These are phyloP conservation scores for Remorina albescens DNA, from an alignment of 2,797 vertebrate species.

Conservation along the genomic window DNA sequence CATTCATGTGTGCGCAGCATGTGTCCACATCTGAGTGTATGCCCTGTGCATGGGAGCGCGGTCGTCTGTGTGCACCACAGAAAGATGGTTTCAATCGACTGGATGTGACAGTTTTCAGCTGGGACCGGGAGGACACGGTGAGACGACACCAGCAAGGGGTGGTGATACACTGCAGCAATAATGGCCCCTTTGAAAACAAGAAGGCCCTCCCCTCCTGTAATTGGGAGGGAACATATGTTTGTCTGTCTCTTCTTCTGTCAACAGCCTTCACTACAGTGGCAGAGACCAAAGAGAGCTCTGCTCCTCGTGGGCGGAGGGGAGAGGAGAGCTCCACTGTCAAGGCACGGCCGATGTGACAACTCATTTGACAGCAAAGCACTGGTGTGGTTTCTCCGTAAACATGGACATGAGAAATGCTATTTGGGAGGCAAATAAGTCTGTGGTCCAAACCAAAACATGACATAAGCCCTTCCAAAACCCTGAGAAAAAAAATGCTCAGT, in stretches of 20 bases:
- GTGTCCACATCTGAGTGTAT: conserved; percentile 15
- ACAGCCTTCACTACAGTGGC: conserved; percentile 77
- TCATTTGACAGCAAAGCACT: conserved; percentile 75
- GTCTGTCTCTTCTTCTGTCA: conserved; percentile 79
- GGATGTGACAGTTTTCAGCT: conserved; percentile 73
- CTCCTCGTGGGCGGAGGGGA: conserved; percentile 47
- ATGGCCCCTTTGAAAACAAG: conserved; percentile 70
- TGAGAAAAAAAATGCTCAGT: conserved; percentile 17
- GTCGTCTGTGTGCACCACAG: conserved; percentile 26
- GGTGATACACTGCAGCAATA: conserved; percentile 59
- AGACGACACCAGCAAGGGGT: conserved; percentile 60
- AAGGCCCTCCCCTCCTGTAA: conserved; percentile 64
- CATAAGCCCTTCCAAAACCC: conserved; percentile 51
- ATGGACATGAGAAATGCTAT: conserved; percentile 68
- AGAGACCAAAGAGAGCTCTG: conserved; percentile 65
- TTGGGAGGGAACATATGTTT: conserved; percentile 77
- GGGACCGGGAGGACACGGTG: conserved; percentile 57
- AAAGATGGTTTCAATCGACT: conserved; percentile 62
- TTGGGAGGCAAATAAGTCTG: conserved; percentile 57
- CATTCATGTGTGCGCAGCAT: background rate
- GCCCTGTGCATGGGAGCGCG: conserved; percentile 19
- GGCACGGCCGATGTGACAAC: conserved; percentile 68
- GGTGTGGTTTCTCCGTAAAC: conserved; percentile 73
- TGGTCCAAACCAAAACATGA: conserved; percentile 67
- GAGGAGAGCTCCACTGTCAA: conserved; percentile 59